Conservation (phyloP, 2,113 vertebrate species). For the Sinocyclocheilus anophthalmus region DNA sequence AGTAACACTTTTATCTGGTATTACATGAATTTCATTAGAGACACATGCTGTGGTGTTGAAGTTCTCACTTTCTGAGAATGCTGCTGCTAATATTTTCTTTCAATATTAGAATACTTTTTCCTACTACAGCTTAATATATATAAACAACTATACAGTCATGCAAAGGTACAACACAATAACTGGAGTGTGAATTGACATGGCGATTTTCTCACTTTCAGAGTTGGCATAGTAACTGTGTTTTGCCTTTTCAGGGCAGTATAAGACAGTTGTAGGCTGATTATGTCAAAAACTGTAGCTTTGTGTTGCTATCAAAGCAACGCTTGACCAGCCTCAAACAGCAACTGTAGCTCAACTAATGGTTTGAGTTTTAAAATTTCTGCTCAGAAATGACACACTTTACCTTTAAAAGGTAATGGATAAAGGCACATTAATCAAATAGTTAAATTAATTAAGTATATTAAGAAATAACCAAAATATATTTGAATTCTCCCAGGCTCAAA, state of each 20-base stretch:
- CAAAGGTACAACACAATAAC: too few relatives aligned
- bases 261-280: background rate
- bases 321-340: too few relatives aligned
- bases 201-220: background rate
- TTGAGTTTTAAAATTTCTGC: too few relatives aligned
- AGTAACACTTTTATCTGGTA: background rate
- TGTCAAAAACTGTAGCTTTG: too few relatives aligned
- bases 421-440: too few relatives aligned
- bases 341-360: too few relatives aligned
- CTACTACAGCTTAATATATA: background rate
- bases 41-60: background rate
- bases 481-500: background rate
- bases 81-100: background rate
- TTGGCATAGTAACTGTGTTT: background rate
- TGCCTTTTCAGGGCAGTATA: background rate
- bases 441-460: too few relatives aligned
- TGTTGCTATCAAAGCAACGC: too few relatives aligned
- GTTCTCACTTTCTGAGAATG: constrained; percentile 19
- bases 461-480: background rate
- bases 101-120: background rate
- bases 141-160: background rate
- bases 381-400: too few relatives aligned
- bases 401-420: too few relatives aligned
- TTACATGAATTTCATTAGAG: background rate
- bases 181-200: background rate